These are phyloP conservation scores for Cremastinae sp. DNA, from an alignment of 2,888 invertebrate species.

Conservation along the genomic window DNA sequence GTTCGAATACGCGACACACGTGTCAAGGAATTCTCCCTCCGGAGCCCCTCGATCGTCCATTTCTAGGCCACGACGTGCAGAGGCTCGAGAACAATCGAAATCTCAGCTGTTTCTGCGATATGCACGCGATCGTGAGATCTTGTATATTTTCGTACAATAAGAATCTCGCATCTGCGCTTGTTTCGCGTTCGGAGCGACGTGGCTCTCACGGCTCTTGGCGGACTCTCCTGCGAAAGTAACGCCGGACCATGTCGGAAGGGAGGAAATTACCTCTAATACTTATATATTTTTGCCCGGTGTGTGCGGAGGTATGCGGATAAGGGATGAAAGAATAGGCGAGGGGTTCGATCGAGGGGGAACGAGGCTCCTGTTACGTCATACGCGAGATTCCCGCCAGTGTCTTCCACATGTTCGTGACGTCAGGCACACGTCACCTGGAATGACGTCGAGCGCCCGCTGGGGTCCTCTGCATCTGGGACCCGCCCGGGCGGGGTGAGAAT, in stretches of 20 bases:
- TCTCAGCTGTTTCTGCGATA: conserved; percentile 53
- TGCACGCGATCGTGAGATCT: conserved; percentile 55
- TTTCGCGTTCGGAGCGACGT: conserved; percentile 39
- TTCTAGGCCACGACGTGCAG: neutral
- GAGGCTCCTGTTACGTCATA: conserved; percentile 66
- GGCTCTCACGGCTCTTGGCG: conserved; percentile 57
- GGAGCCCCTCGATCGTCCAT: conserved; percentile 27
- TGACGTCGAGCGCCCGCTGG: conserved; percentile 69
- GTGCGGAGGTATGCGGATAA: conserved; percentile 16
- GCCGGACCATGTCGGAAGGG: conserved; percentile 45
- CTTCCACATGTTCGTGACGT: conserved; percentile 74
- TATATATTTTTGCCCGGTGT: conserved; percentile 39
- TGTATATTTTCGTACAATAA: conserved; percentile 27
- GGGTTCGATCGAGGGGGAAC: neutral
- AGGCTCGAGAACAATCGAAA: conserved; percentile 46
- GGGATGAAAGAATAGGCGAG: conserved; percentile 8
- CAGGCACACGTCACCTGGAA: conserved; percentile 75
- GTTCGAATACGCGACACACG: conserved; percentile 33
- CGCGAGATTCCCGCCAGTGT: conserved; percentile 58
- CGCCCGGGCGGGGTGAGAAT: conserved; percentile 57
- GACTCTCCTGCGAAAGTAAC: conserved; percentile 50
- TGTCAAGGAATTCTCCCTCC: conserved; percentile 28
- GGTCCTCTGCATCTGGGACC: conserved; percentile 50
- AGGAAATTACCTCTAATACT: conserved; percentile 64
- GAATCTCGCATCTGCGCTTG: conserved; percentile 54